A percentile compares a stretch with the other conserved stretches of the same genome.
phyloP scores from a whole-genome alignment of 2,888 invertebrate genomes.

The Chymomyza procnemis region DNA sequence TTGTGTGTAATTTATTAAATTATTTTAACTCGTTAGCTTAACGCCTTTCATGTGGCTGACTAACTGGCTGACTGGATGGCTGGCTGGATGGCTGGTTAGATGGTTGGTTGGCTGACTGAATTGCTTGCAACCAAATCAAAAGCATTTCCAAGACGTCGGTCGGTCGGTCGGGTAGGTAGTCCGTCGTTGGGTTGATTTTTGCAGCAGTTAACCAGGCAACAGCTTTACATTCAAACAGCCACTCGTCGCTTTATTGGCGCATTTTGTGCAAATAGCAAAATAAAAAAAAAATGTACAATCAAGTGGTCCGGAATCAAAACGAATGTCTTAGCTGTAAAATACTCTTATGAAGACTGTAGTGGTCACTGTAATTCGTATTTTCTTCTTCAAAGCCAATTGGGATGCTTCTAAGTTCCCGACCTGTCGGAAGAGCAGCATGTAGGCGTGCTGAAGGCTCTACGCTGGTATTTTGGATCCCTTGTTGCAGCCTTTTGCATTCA shows the following conservation, averaged over 20 bases:
- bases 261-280: conserved; percentile 56
- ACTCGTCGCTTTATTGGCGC: conserved; percentile 57
- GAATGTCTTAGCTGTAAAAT: too few species aligned
- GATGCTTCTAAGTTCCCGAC: too few species aligned
- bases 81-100: neutral
- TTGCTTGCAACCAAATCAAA: neutral
- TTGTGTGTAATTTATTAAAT: conserved; percentile 63
- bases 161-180: neutral
- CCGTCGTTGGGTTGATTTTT: neutral
- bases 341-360: too few species aligned
- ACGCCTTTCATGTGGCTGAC: conserved; percentile 43
- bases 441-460: too few species aligned
- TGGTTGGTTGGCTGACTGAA: neutral
- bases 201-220: neutral
- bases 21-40: conserved; percentile 63
- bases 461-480: too few species aligned
- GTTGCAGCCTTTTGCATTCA: too few species aligned
- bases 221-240: conserved; percentile 6
- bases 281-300: conserved; percentile 10
- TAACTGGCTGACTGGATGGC: neutral
- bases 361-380: too few species aligned
- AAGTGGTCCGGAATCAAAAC: too few species aligned
- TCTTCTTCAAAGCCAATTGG: too few species aligned
- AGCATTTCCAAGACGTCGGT: neutral
- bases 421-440: too few species aligned